Conservation (phyloP, 2,797 vertebrate species). For the Alfaro cultratus region DNA sequence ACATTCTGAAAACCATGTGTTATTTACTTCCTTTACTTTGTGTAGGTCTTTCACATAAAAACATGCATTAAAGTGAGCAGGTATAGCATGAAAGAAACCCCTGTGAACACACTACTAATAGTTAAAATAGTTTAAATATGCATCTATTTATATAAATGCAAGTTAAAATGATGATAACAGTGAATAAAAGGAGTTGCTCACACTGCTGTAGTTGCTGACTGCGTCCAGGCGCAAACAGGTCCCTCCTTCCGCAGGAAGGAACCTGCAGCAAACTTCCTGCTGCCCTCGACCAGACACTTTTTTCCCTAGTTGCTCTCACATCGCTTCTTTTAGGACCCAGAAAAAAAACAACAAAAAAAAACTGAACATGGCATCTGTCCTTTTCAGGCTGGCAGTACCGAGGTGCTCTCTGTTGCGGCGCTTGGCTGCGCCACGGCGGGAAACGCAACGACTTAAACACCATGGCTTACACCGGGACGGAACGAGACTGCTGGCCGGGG, state of each 20-base stretch:
- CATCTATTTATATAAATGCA: neutral
- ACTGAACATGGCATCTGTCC: slow-evolving; percentile 41
- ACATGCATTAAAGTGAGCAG: neutral
- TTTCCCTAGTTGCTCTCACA: neutral
- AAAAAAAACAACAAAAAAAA: neutral
- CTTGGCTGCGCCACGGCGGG: neutral
- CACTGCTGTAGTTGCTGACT: neutral
- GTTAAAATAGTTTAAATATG: neutral
- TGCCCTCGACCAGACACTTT: neutral
- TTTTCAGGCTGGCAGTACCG: slow-evolving; percentile 29
- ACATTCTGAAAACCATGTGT: neutral
- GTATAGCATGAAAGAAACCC: neutral
- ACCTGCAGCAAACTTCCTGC: slow-evolving; percentile 36
- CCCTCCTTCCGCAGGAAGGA: slow-evolving; percentile 51
- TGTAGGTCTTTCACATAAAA: neutral
- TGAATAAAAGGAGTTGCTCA: neutral
- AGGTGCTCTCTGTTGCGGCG: neutral
- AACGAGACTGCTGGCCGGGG: slow-evolving; percentile 1
- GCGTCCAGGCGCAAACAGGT: slow-evolving; percentile 7
- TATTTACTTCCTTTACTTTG: neutral
- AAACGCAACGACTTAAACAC: neutral
- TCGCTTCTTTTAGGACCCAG: neutral
- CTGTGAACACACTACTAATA: neutral
- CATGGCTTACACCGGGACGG: neutral
- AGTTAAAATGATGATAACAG: neutral